phyloP scores from a whole-genome alignment of 2,113 vertebrate species.

The Okapia johnstoni region DNA sequence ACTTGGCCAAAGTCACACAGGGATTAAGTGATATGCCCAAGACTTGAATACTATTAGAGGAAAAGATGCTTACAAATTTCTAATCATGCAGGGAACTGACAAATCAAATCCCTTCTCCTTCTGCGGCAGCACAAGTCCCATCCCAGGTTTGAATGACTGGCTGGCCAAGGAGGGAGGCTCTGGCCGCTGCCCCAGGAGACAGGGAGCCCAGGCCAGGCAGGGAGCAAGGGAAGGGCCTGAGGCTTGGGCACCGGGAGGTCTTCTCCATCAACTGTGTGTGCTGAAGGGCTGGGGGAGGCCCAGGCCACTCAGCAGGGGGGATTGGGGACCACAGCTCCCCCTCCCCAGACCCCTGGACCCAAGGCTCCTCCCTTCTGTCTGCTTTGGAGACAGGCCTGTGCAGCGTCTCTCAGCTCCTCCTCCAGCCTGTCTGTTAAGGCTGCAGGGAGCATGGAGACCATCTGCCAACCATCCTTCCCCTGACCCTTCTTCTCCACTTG shows the following conservation, averaged over 20 bases:
- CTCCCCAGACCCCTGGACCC: not conserved
- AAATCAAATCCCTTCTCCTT: not conserved
- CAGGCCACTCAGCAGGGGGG: not conserved
- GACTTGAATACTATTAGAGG: not conserved
- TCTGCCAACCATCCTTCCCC: not conserved
- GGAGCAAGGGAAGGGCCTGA: not conserved
- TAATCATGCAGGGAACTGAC: not conserved
- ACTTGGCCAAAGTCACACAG: not conserved
- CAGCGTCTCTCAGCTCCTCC: not conserved
- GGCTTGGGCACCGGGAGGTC: not conserved
- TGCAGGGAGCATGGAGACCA: not conserved
- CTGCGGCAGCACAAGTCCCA: not conserved
- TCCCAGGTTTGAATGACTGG: not conserved
- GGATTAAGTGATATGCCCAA: not conserved
- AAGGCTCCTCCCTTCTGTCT: not conserved
- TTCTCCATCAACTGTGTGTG: not conserved
- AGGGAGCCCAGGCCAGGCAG: not conserved
- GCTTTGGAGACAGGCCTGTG: not conserved
- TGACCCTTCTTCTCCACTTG: not conserved
- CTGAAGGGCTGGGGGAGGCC: not conserved
- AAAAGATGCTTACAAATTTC: not conserved
- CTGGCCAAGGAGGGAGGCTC: not conserved
- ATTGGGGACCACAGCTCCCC: not conserved
- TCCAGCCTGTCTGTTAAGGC: not conserved
- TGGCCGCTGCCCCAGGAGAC: not conserved